Conservation (phyloP, 2,888 invertebrate genomes). For the Tachina fera region DNA sequence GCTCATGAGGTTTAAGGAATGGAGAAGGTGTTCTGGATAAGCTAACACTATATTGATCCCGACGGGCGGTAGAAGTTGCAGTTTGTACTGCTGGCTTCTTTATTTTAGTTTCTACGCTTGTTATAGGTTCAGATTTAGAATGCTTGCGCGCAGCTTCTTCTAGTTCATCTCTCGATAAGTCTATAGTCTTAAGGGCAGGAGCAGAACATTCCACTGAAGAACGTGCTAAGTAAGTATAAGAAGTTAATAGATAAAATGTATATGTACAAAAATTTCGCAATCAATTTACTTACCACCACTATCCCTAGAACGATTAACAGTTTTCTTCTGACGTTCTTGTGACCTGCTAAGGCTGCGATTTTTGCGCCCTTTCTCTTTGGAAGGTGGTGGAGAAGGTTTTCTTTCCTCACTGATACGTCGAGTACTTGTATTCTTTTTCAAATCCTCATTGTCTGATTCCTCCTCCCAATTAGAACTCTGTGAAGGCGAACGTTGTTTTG, state of each 20-base stretch:
- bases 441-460: conserved; percentile 60
- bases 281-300: conserved; percentile 59
- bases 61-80: conserved; percentile 63
- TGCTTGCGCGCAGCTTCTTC: conserved; percentile 62
- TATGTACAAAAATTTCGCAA: not conserved
- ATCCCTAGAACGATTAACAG: conserved; percentile 66
- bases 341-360: conserved; percentile 75
- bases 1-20: conserved; percentile 86
- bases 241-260: not conserved
- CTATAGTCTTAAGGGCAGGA: conserved; percentile 77
- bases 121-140: conserved; percentile 59
- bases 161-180: conserved; percentile 77
- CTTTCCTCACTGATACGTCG: conserved; percentile 61
- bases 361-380: conserved; percentile 72
- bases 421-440: conserved; percentile 40
- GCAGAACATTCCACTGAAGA: conserved; percentile 78
- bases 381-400: conserved; percentile 58
- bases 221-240: conserved; percentile 72
- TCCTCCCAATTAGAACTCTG: conserved; percentile 77
- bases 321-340: conserved; percentile 69
- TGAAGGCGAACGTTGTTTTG: conserved; percentile 74
- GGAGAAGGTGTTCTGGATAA: conserved; percentile 94
- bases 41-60: conserved; percentile 87
- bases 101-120: conserved; percentile 45
- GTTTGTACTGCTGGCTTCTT: conserved; percentile 67